Evolutionary conservation across 2,113 vertebrate species (phyloP).

Genomic region (Oryzias curvinotus): DNA sequence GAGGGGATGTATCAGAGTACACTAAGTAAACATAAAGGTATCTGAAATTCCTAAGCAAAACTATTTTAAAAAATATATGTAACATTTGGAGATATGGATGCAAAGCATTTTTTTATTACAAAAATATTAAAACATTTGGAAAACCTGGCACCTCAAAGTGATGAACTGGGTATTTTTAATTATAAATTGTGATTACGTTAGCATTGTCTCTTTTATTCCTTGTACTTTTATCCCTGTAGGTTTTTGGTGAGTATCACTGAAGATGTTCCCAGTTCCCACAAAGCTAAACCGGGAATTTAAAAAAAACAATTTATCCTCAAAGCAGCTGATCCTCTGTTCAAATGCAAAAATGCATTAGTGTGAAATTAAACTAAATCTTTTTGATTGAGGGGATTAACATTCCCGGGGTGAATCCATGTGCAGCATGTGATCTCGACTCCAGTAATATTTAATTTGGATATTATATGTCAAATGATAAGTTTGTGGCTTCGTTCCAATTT

Average conservation of each 20-base stretch:
- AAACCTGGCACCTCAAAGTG: no score
- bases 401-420: conserved; percentile 23
- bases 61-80: no score
- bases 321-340: conserved; percentile 16
- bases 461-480: conserved; percentile 15
- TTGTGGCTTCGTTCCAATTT: neutral
- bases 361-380: conserved; percentile 35
- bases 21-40: neutral
- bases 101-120: no score
- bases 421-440: conserved; percentile 18
- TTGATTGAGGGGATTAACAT: conserved; percentile 47
- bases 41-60: no score
- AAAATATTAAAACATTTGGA: no score
- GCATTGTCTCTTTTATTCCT: no score
- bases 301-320: neutral
- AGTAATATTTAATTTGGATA: conserved; percentile 21
- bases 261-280: conserved; percentile 22
- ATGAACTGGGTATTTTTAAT: no score
- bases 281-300: conserved; percentile 7
- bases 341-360: conserved; percentile 19
- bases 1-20: no score
- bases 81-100: no score
- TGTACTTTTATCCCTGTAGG: no score
- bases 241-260: neutral
- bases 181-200: no score